A percentile compares a stretch with the other conserved stretches of the same genome.
Conservation (phyloP, 1,140 invertebrate genomes). For the Zaprionus inermis region DNA sequence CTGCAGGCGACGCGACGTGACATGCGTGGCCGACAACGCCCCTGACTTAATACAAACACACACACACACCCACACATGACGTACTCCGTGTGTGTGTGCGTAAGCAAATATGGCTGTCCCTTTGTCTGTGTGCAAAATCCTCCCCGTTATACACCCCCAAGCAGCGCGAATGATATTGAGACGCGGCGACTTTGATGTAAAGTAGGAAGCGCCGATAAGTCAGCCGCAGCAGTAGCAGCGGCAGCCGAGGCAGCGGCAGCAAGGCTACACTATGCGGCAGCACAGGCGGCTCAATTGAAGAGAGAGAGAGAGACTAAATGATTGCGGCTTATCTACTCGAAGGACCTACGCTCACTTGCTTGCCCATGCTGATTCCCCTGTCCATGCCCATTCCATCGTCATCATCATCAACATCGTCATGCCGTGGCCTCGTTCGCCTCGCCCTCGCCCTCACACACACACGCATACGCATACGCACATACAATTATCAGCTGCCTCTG, state of each 20-base stretch:
- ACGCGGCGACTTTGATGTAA: conserved; percentile 50
- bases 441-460: conserved; percentile 40
- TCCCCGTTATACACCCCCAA: not conserved
- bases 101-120: not conserved
- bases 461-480: not conserved
- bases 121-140: not conserved
- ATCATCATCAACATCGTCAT: conserved; percentile 16
- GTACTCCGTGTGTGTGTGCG: not conserved
- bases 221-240: conserved; percentile 18
- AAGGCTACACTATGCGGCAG: conserved; percentile 38
- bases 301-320: conserved; percentile 56
- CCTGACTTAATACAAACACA: conserved; percentile 39
- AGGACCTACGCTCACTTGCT: conserved; percentile 62
- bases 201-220: conserved; percentile 56
- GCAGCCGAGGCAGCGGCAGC: conserved; percentile 7
- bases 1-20: conserved; percentile 37
- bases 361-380: conserved; percentile 3
- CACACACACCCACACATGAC: not conserved
- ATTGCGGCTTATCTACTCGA: conserved; percentile 75
- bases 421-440: conserved; percentile 51
- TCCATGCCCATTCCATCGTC: conserved; percentile 12
- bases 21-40: conserved; percentile 55
- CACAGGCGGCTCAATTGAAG: conserved; percentile 41
- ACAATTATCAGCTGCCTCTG: conserved; percentile 72
- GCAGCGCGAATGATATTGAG: conserved; percentile 27